phyloP scores from a whole-genome alignment of 1,140 invertebrate species.

The Saccostrea glomerata region DNA sequence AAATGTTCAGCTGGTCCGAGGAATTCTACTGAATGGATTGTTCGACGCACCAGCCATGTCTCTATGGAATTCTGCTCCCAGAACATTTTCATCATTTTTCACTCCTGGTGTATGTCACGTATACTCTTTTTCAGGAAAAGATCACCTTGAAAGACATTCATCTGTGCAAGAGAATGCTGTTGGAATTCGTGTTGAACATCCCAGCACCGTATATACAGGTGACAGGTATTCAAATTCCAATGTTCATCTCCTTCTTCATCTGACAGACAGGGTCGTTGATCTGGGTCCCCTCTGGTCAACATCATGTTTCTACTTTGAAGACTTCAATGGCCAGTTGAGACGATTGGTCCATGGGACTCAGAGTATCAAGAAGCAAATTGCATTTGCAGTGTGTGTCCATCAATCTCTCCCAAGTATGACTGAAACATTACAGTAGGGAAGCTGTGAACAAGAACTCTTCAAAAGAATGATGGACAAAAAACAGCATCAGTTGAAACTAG shows the following conservation, averaged over 20 bases:
- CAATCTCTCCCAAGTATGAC: not conserved
- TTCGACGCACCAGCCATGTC: no score
- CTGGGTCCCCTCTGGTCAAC: conserved; percentile 40
- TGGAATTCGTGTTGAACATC: conserved; percentile 8
- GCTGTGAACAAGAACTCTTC: not conserved
- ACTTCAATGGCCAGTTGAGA: conserved; percentile 26
- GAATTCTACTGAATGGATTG: no score
- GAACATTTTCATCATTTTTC: conserved; percentile 3
- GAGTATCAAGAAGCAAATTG: not conserved
- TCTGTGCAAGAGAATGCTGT: not conserved
- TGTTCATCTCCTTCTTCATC: conserved; percentile 23
- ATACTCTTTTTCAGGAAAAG: conserved; percentile 23
- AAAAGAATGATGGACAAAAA: not conserved
- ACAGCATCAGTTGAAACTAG: not conserved
- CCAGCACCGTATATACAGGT: conserved; percentile 15
- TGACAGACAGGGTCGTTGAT: conserved; percentile 23
- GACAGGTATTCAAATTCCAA: conserved; percentile 39
- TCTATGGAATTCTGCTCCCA: conserved; percentile 13
- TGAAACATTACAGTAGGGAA: not conserved
- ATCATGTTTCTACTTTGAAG: conserved; percentile 46
- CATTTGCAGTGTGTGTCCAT: not conserved
- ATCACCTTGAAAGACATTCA: not conserved
- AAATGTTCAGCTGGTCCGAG: no score
- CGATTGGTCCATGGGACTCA: conserved; percentile 36
- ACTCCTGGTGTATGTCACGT: not conserved